These are phyloP conservation scores for Muscicapa striata DNA, from an alignment of 2,797 vertebrate species.

Conservation along the genomic window DNA sequence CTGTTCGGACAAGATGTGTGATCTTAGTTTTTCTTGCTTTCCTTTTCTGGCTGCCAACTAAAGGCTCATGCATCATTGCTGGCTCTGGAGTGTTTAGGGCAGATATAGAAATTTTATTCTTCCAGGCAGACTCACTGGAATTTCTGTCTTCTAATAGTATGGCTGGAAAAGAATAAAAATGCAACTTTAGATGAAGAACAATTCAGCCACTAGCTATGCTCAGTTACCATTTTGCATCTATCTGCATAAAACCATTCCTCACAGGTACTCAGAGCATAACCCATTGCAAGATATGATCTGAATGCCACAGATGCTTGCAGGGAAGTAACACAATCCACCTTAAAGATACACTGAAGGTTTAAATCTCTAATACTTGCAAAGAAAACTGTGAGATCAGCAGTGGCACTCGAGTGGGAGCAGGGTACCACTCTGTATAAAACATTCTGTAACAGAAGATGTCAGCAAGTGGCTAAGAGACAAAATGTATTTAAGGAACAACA, in stretches of 20 bases:
- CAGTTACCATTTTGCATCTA: not conserved
- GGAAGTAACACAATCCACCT: not conserved
- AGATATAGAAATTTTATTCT: slow-evolving; percentile 79
- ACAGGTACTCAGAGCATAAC: not conserved
- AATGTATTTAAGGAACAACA: not conserved
- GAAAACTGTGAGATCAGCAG: not conserved
- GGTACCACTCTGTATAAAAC: not conserved
- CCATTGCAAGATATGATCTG: not conserved
- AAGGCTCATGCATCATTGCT: slow-evolving; percentile 83
- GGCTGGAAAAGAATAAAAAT: slow-evolving; percentile 71
- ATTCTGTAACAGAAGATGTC: not conserved
- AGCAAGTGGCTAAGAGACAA: not conserved
- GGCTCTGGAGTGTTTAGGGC: slow-evolving; percentile 82
- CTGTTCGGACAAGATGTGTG: slow-evolving; percentile 94
- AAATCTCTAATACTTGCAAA: not conserved
- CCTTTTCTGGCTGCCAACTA: slow-evolving; percentile 98
- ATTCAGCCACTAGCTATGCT: not conserved
- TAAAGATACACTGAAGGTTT: not conserved
- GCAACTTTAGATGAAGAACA: not conserved
- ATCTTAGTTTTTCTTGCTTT: slow-evolving; percentile 99
- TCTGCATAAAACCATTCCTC: not conserved
- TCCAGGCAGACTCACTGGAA: slow-evolving; percentile 77
- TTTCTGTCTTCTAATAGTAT: slow-evolving; percentile 82
- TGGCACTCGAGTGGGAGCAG: not conserved
- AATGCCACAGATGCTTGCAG: not conserved